Evolutionary conservation across 2,797 vertebrate species (phyloP).

Genomic region (Chiroxiphia lanceolata): DNA sequence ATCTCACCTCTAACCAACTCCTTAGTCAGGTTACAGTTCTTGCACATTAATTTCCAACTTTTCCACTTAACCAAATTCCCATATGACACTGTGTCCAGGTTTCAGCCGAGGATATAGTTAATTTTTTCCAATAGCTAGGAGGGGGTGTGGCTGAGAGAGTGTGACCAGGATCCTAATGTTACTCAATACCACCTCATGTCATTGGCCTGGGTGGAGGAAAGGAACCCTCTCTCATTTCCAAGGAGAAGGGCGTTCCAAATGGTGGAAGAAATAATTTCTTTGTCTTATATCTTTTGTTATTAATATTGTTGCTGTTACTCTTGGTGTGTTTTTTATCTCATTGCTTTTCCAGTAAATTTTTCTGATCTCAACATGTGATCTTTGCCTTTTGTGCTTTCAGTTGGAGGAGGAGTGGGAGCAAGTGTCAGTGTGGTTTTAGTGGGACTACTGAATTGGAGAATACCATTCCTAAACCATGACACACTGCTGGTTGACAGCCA

Average conservation of each 20-base stretch:
- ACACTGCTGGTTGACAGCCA: neutral
- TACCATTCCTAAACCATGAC: neutral
- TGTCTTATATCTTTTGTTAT: neutral
- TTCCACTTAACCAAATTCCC: neutral
- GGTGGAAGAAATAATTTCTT: neutral
- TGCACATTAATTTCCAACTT: neutral
- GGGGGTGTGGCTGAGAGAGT: accelerated
- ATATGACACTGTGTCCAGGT: neutral
- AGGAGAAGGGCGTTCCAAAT: neutral
- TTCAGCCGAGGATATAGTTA: neutral
- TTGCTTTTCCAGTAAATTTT: neutral
- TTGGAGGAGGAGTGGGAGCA: neutral
- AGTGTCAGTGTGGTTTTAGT: neutral
- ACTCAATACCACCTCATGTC: neutral
- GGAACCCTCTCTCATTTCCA: neutral
- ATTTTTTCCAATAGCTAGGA: neutral
- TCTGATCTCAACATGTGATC: accelerated
- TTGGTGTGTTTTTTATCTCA: neutral
- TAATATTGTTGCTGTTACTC: neutral
- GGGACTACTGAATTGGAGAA: neutral
- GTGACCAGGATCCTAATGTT: neutral
- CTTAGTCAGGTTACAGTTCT: neutral
- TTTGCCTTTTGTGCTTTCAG: neutral
- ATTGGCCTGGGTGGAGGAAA: neutral
- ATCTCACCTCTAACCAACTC: neutral